Base-by-base conservation (phyloP, 2,888 invertebrate genomes). In the Heliothis peltigera region DNA sequence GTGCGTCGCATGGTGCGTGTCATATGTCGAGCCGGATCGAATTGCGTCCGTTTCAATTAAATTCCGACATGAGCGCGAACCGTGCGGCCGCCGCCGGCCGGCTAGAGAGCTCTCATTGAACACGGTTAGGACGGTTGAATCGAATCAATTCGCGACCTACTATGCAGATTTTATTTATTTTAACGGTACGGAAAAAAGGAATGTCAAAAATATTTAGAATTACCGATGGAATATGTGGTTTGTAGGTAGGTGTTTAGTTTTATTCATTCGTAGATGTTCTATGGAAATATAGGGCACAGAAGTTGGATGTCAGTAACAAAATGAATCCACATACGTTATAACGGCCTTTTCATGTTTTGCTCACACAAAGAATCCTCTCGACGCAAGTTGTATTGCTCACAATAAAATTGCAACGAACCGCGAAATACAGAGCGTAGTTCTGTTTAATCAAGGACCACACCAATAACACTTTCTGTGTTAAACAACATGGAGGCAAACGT, bases 21-120 rank as follows among this genome's bases (percentile, higher is more conserved):
- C 86, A 84, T 85, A 87, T 84, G 85, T 85, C 83, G 81, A 81
- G 81, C 78, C 74, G 82, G 83, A 86, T 75, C 86, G 83, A 85
- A 86, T 87, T 84, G 86, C 87, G 90, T 86, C 88, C 88, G 86
- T 89, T 92, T 91, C 91, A 92, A 93, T 93, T 93, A 92, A 92
- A 91, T 86, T 89, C 84, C 77, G 84, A 88, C 87, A 87, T 84
- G 86, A 83, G 85, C 84, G 82, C 76, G 79, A 80, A 70, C 79
- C 79, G 78, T 71, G 62, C 62, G 43, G 65, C 83, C 79, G 65
- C 83, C 79, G 82, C 80, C 80, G 49, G 54, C 83, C 81, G 80
- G 81, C 80, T 85, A 73, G 85, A 87, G 89, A 84, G 87, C 87
- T 85, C 88, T 89, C 85, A 87, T 84, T 83, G 83, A 85, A 86